Conservation (phyloP, 1,140 invertebrate genomes). For the Musca domestica region DNA sequence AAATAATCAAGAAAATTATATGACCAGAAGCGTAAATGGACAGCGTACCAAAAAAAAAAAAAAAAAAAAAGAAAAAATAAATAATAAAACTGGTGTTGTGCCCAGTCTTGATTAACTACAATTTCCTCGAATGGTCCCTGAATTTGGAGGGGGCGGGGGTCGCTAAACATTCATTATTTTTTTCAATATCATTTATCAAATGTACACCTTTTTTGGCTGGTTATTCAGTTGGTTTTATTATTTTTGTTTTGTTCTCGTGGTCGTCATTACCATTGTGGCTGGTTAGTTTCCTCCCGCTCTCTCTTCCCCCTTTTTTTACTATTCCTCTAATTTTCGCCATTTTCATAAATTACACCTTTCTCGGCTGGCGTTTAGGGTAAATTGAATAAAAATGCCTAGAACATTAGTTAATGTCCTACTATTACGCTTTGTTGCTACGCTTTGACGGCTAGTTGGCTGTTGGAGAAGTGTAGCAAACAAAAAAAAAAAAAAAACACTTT, state of each 20-base stretch:
- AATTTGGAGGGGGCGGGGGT: too few species aligned
- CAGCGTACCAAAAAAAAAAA: too few species aligned
- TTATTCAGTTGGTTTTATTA: too few species aligned
- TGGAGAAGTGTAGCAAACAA: neutral
- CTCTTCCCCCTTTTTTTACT: conserved; percentile 4
- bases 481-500: neutral
- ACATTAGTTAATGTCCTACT: conserved; percentile 18
- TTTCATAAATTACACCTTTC: conserved; percentile 19
- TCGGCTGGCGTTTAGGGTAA: neutral
- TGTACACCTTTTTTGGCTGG: conserved; percentile 8
- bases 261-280: neutral
- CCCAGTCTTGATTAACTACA: too few species aligned
- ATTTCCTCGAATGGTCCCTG: too few species aligned
- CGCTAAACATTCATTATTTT: too few species aligned
- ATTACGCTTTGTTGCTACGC: neutral
- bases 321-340: neutral
- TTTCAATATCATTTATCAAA: conserved; percentile 21
- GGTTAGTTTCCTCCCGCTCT: neutral
- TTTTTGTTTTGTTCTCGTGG: too few species aligned
- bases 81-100: too few species aligned
- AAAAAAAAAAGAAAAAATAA: too few species aligned
- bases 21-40: too few species aligned
- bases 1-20: too few species aligned
- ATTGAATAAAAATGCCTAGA: conserved; percentile 20
- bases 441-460: neutral